phyloP scores from a whole-genome alignment of 2,797 vertebrate species.

The Hapalemur alaotrensis region DNA sequence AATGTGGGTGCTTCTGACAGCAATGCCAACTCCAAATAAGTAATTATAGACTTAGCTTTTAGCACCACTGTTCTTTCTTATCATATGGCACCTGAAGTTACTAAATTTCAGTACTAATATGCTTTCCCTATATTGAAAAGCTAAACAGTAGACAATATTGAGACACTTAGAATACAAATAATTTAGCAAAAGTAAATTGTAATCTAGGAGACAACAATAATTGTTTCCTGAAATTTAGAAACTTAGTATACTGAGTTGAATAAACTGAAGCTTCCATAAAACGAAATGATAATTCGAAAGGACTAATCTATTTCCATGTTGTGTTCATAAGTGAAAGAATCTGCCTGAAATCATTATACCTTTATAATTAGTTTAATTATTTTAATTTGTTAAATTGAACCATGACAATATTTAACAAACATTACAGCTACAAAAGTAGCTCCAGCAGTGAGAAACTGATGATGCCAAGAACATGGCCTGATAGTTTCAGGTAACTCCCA shows the following conservation, averaged over 20 bases:
- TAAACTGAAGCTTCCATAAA: not conserved
- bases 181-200: not conserved
- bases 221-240: not conserved
- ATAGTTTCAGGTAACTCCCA: constrained; percentile 21
- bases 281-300: constrained; percentile 36
- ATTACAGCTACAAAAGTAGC: not conserved
- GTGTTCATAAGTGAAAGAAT: not conserved
- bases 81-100: not conserved
- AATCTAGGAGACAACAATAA: not conserved
- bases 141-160: not conserved
- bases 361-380: not conserved
- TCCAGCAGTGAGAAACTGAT: not conserved
- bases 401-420: not conserved
- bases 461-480: not conserved
- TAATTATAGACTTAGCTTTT: not conserved
- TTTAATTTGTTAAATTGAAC: constrained; percentile 47
- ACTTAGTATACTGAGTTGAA: not conserved
- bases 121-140: not conserved
- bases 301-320: not conserved
- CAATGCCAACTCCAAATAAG: not conserved
- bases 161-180: not conserved
- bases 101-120: not conserved
- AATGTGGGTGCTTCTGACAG: not conserved
- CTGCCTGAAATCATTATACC: not conserved
- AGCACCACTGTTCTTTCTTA: not conserved